phyloP scores from a whole-genome alignment of 2,888 invertebrate species.

The Meta bourneti region DNA sequence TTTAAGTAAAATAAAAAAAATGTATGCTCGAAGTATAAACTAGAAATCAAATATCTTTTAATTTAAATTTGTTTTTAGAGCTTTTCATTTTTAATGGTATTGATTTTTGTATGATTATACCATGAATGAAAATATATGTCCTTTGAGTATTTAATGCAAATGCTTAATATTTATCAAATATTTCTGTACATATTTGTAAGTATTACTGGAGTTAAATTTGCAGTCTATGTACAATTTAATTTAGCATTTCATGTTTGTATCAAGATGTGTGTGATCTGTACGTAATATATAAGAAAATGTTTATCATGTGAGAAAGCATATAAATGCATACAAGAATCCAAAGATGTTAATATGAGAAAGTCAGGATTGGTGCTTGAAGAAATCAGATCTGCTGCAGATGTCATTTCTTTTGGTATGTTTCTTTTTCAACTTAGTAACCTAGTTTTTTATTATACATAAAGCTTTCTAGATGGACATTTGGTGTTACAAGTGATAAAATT shows the following conservation, averaged over 20 bases:
- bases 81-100: too few species aligned
- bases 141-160: slow-evolving; percentile 18
- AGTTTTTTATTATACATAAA: too few species aligned
- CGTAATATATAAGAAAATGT: slow-evolving; percentile 3
- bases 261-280: background rate
- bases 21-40: too few species aligned
- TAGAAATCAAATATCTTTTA: too few species aligned
- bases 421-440: background rate
- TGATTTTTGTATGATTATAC: background rate
- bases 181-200: slow-evolving; percentile 28
- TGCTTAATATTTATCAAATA: slow-evolving; percentile 6
- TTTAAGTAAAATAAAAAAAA: too few species aligned
- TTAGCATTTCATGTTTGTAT: slow-evolving; percentile 10
- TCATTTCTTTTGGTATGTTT: background rate
- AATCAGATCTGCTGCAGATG: background rate
- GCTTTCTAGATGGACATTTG: too few species aligned
- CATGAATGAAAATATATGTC: background rate
- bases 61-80: too few species aligned
- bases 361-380: background rate
- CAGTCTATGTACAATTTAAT: slow-evolving; percentile 1
- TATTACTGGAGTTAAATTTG: slow-evolving; percentile 11
- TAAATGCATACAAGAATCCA: background rate
- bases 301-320: slow-evolving; percentile 2
- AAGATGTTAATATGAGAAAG: background rate
- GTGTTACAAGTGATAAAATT: too few species aligned